Percentiles rank a stretch among this genome's conserved stretches.
phyloP scores from a whole-genome alignment of 2,113 vertebrate genomes.

The Pelusios castaneus region DNA sequence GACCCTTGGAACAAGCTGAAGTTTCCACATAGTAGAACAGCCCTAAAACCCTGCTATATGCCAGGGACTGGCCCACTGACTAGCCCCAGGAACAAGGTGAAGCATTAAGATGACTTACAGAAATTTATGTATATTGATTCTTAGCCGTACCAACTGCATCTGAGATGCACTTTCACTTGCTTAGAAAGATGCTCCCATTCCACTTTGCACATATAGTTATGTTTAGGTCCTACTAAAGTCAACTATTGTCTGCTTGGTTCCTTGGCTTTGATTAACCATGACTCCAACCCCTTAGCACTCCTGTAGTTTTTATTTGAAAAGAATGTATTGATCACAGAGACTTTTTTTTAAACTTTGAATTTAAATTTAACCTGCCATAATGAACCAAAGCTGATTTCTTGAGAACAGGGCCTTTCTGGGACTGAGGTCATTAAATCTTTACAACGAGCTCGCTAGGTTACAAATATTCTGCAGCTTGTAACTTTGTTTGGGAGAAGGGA shows the following conservation, averaged over 20 bases:
- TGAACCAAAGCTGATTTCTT: constrained; percentile 34
- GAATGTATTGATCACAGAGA: constrained; percentile 1
- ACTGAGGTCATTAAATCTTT: constrained; percentile 18
- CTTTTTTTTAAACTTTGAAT: constrained; percentile 53
- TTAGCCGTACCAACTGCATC: not conserved
- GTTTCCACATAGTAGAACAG: not conserved
- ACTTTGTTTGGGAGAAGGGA: constrained; percentile 52
- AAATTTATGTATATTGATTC: not conserved
- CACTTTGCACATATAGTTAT: not conserved
- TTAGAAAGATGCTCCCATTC: not conserved
- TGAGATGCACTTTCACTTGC: not conserved
- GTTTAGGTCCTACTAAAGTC: not conserved
- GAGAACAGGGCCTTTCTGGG: constrained; percentile 36
- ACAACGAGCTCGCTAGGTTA: constrained; percentile 32
- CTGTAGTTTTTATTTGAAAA: constrained; percentile 44
- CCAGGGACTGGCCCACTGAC: not conserved
- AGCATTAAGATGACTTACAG: not conserved
- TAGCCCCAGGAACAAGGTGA: not conserved
- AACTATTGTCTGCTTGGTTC: not conserved
- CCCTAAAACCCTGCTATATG: not conserved
- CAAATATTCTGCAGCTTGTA: constrained; percentile 58
- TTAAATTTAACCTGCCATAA: constrained; percentile 39
- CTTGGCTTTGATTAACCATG: constrained; percentile 32
- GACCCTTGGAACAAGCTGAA: not conserved
- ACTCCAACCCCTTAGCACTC: constrained; percentile 3